Evolutionary conservation across 1,140 invertebrate genomes (phyloP).

Genomic region (Euwallacea similis): DNA sequence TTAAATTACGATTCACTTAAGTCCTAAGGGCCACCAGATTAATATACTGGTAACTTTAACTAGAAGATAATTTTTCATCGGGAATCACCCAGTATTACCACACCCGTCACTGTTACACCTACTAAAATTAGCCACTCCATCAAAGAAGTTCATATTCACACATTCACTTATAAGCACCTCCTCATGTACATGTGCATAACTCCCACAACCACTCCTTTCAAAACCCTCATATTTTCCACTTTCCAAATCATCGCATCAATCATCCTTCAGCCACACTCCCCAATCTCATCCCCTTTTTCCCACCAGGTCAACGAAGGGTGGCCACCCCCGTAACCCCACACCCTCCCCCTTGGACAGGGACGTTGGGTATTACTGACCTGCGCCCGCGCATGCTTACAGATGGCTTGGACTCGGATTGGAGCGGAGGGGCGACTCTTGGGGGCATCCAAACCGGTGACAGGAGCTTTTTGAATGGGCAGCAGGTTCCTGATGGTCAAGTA

Average conservation of each 20-base stretch:
- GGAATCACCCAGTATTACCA: no score
- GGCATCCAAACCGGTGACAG: slow-evolving; percentile 50
- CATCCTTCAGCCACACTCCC: slow-evolving; percentile 7
- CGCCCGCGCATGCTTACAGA: slow-evolving; percentile 50
- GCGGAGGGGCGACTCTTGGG: slow-evolving; percentile 55
- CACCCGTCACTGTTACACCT: no score
- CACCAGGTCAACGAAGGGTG: slow-evolving; percentile 55
- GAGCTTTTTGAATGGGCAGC: slow-evolving; percentile 59
- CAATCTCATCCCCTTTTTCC: slow-evolving; percentile 20
- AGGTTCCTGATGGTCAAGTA: slow-evolving; percentile 65
- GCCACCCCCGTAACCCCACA: slow-evolving; percentile 66
- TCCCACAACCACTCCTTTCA: no score
- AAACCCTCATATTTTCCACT: neutral
- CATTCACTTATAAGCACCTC: no score
- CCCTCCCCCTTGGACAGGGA: slow-evolving; percentile 60
- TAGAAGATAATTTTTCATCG: no score
- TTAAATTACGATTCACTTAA: no score
- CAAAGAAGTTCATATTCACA: no score
- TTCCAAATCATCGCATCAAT: slow-evolving; percentile 6
- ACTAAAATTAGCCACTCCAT: no score
- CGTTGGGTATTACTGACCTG: slow-evolving; percentile 53
- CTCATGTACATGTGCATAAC: no score
- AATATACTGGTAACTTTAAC: no score
- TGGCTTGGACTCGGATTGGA: slow-evolving; percentile 65
- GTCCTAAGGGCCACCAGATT: no score